These are phyloP conservation scores for Phataginus tetradactyla DNA, from an alignment of 2,797 vertebrate species.

Conservation along the genomic window DNA sequence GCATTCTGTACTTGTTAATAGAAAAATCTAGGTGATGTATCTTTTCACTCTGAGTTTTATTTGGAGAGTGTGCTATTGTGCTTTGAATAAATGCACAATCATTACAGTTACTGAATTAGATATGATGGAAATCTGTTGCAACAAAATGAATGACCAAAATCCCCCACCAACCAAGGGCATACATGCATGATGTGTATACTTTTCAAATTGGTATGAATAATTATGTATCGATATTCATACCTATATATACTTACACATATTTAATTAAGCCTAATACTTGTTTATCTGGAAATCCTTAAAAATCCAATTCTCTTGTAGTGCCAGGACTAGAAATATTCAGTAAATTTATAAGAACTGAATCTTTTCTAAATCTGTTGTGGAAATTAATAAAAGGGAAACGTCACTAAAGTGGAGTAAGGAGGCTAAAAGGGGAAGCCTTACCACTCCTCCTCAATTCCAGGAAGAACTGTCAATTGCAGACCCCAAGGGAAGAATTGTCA, in stretches of 20 bases:
- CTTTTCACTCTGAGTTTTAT: background rate
- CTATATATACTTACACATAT: background rate
- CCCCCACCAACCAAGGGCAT: background rate
- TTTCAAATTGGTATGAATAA: background rate
- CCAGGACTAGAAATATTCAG: background rate
- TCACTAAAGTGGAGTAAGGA: too few relatives aligned
- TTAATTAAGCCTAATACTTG: background rate
- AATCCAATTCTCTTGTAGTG: background rate
- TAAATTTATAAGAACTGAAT: background rate
- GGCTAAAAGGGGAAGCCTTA: too few relatives aligned
- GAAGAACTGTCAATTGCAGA: too few relatives aligned
- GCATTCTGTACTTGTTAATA: background rate
- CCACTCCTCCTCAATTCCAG: too few relatives aligned
- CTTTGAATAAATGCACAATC: background rate
- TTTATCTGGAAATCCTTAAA: constrained; percentile 19
- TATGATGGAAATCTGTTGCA: background rate
- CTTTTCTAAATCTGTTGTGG: background rate
- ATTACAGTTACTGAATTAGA: background rate
- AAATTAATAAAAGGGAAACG: too few relatives aligned
- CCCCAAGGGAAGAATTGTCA: too few relatives aligned
- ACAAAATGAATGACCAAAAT: background rate
- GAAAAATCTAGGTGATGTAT: background rate
- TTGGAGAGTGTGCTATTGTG: background rate
- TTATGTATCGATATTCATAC: background rate
- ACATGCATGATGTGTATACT: background rate